Percentiles rank a stretch among this genome's conserved stretches.
Evolutionary conservation across 1,140 invertebrate species (phyloP).

Genomic region (Cydia pomonella): DNA sequence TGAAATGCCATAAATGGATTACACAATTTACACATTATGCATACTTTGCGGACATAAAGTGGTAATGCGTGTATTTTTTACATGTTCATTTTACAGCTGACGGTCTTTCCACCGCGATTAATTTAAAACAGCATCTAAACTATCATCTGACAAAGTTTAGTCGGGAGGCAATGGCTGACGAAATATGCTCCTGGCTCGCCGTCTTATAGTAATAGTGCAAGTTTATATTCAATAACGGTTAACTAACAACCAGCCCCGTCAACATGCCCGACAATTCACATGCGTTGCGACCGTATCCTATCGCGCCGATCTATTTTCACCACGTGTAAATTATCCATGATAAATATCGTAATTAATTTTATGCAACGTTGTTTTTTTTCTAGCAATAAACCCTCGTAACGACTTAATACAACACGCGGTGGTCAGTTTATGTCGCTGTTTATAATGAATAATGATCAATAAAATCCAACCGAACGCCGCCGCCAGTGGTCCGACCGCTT

Average conservation of each 20-base stretch:
- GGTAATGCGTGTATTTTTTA: too few species aligned
- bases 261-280: neutral
- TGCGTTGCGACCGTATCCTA: slow-evolving; percentile 8
- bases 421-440: slow-evolving; percentile 59
- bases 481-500: slow-evolving; percentile 47
- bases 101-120: too few species aligned
- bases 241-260: neutral
- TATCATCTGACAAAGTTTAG: too few species aligned
- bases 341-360: slow-evolving; percentile 31
- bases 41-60: too few species aligned
- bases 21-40: too few species aligned
- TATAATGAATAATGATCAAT: slow-evolving; percentile 75
- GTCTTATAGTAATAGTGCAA: too few species aligned
- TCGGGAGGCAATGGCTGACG: too few species aligned
- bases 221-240: neutral
- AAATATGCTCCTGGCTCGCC: too few species aligned
- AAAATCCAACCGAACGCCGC: slow-evolving; percentile 62
- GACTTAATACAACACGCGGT: slow-evolving; percentile 62
- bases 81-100: too few species aligned
- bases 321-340: slow-evolving; percentile 28
- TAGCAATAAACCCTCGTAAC: slow-evolving; percentile 62
- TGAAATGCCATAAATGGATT: too few species aligned
- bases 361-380: slow-evolving; percentile 40
- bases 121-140: too few species aligned
- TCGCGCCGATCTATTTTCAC: slow-evolving; percentile 19